Percentiles rank a stretch among this genome's conserved stretches.
These are phyloP conservation scores for Istiophorus platypterus DNA, from an alignment of 2,113 vertebrate genomes.

Conservation along the genomic window DNA sequence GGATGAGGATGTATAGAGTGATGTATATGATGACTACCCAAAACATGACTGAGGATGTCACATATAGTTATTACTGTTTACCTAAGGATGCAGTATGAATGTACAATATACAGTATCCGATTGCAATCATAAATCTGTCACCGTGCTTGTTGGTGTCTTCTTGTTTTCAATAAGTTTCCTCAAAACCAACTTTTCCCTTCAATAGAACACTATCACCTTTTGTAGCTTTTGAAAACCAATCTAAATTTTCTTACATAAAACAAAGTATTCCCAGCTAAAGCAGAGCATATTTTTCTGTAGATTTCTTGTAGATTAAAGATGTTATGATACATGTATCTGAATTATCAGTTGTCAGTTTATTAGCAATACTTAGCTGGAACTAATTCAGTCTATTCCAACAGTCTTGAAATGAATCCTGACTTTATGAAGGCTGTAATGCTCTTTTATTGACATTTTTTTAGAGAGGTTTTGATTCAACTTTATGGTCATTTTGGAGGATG, in stretches of 20 bases:
- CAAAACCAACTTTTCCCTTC: neutral
- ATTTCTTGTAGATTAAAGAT: neutral
- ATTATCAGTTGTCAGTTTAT: neutral
- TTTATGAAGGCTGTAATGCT: neutral
- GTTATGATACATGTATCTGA: neutral
- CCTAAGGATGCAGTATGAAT: neutral
- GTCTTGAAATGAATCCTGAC: neutral
- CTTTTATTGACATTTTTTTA: neutral
- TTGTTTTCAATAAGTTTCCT: neutral
- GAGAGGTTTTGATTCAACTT: neutral
- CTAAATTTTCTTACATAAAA: neutral
- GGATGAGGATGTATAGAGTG: slow-evolving; percentile 32
- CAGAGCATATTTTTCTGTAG: neutral
- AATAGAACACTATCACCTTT: neutral
- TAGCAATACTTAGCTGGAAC: neutral
- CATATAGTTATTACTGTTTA: neutral
- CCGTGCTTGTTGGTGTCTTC: neutral
- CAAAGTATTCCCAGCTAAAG: neutral
- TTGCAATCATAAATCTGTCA: neutral
- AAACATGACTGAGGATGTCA: neutral
- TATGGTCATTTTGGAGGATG: neutral
- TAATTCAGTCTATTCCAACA: neutral
- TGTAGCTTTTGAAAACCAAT: neutral
- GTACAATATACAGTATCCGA: neutral
- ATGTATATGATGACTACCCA: slow-evolving; percentile 1